Conservation (phyloP, 2,113 vertebrate genomes). For the Platichthys stellatus region DNA sequence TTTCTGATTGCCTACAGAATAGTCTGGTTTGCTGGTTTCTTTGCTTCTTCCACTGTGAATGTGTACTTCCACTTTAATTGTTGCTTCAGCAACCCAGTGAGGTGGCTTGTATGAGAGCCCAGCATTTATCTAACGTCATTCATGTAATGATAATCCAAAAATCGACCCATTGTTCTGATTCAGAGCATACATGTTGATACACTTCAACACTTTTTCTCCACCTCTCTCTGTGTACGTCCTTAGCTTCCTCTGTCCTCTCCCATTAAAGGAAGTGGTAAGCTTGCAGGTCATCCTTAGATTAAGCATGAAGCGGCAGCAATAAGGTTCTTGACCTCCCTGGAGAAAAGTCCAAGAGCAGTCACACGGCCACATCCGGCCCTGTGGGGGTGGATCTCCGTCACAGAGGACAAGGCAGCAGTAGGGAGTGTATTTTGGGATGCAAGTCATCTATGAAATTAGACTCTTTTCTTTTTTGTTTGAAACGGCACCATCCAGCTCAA, state of each 20-base stretch:
- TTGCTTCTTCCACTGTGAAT: slow-evolving; percentile 1
- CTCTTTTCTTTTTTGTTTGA: slow-evolving; percentile 5
- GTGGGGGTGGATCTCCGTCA: slow-evolving; percentile 29
- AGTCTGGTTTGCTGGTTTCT: slow-evolving; percentile 32
- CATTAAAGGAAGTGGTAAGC: slow-evolving; percentile 61
- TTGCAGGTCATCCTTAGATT: slow-evolving; percentile 77
- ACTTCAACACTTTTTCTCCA: background rate
- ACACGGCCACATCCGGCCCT: slow-evolving; percentile 33
- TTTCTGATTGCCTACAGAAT: slow-evolving; percentile 23
- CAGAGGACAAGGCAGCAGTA: slow-evolving; percentile 35
- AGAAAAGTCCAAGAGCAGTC: slow-evolving; percentile 54
- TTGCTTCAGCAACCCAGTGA: slow-evolving; percentile 6
- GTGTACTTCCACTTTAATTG: background rate
- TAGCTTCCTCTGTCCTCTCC: slow-evolving; percentile 17
- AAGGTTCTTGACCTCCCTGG: slow-evolving; percentile 68
- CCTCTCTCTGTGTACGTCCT: slow-evolving; percentile 7
- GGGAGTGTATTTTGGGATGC: slow-evolving; percentile 52
- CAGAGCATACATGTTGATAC: slow-evolving; percentile 16
- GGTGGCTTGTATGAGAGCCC: slow-evolving; percentile 12
- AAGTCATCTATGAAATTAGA: slow-evolving; percentile 46
- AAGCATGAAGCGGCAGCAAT: slow-evolving; percentile 65
- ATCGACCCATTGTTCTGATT: slow-evolving; percentile 5
- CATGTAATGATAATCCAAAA: slow-evolving; percentile 29
- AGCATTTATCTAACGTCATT: slow-evolving; percentile 17
- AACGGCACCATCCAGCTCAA: slow-evolving; percentile 22